Base-by-base conservation (phyloP, 2,888 invertebrate genomes). In the Callinectes sapidus region DNA sequence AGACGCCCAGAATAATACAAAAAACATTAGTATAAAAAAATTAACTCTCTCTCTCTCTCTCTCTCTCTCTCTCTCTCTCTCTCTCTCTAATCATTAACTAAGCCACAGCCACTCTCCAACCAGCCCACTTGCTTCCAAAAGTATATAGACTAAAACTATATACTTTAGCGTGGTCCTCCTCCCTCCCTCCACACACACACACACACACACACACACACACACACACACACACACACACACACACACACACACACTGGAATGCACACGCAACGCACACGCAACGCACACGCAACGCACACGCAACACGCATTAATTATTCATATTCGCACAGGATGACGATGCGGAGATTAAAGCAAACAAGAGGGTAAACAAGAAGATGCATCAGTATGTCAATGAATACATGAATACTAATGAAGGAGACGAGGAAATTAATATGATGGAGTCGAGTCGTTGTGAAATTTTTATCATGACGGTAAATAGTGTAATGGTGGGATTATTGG, bases 1-100 rank as follows among this genome's bases (percentile, higher is more conserved):
- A 48, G 48, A 48, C 48, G 8, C 48, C 8, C 48, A 48, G 10
- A 39, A 39, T 39, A 39, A 39, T 39, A 5, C 39, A 39, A 39
- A 39, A 39, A 39, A 39, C 39, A 39, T 39, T 39, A 2, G 5
- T 39, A 39, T 5, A 48, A 48, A 48, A 48, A 48, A 8, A 48
- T 48, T 48, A 48, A 48, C 39, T 18, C 61, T 61, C 61, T 61
- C 61, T 61, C 61, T 61, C 61, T 61, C 61, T 61, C 61, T 61
- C 61, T 61, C 61, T 61, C 61, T 61, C 61, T 61, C 61, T 61
- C 61, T 61, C 61, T 61, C 61, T 61, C 61, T 61, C 61, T 61
- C 61, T 61, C 61, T 61, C 61, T 61, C 61, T 61, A 23, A 23
- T 61, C 61, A 23, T 61, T 61, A 16, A 61, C 18, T 61, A 61